These are phyloP conservation scores for Pelvicachromis taeniatus DNA, from an alignment of 2,113 vertebrate genomes.

Conservation along the genomic window DNA sequence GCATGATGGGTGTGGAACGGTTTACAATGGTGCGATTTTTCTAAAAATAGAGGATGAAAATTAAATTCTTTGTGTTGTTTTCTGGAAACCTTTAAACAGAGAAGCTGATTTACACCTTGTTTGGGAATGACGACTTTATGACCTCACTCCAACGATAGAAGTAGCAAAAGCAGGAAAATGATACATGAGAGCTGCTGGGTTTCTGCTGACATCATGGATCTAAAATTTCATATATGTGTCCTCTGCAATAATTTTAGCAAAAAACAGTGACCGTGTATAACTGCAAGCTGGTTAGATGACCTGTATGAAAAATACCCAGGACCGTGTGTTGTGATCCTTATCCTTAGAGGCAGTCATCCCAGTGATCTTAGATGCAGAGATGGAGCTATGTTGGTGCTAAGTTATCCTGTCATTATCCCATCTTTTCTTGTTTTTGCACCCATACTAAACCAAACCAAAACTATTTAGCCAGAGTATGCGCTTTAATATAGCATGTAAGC, in stretches of 20 bases:
- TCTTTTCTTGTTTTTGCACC: neutral
- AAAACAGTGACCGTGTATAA: neutral
- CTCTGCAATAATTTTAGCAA: neutral
- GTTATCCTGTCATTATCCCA: neutral
- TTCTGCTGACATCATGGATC: slow-evolving; percentile 3
- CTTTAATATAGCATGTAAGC: neutral
- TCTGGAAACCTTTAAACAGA: neutral
- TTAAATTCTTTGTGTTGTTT: neutral
- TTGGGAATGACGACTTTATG: neutral
- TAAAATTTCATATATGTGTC: neutral
- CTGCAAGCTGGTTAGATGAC: neutral
- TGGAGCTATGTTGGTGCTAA: rapidly evolving
- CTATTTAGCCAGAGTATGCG: neutral
- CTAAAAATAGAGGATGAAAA: neutral
- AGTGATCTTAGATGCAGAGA: neutral
- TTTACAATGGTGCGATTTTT: neutral
- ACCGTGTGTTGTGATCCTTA: neutral
- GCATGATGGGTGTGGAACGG: neutral
- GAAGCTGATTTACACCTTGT: neutral
- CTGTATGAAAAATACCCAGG: neutral
- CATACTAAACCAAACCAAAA: neutral
- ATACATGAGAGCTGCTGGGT: neutral
- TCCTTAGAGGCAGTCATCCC: neutral
- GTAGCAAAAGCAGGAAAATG: neutral
- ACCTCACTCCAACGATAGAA: neutral